Evolutionary conservation across 2,797 vertebrate species (phyloP), one percentile per base, ranked within the genome.

Genomic region (Sciurus vulgaris): DNA sequence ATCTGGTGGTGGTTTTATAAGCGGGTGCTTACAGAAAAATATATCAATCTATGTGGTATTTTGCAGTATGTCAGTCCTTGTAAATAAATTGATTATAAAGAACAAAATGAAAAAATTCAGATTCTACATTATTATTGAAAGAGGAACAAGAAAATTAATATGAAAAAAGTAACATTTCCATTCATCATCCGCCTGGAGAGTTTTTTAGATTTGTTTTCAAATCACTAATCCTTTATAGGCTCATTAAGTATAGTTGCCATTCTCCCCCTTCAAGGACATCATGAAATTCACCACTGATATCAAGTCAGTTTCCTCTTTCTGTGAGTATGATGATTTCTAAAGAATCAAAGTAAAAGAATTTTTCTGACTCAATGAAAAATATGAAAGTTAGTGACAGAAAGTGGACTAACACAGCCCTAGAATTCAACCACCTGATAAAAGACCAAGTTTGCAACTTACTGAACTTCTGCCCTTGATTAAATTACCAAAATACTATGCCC

Each of bases 251-350:
- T 89, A 92, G 83, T 86, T 93, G 65, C 70, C 35, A 38, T 70
- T 93, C 24, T 41, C 9, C 51, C 47, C 44, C 24, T 88, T 89
- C 14, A 82, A 84, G 85, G 13, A 70, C 82, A 20, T 93, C 24
- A n/a, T 78, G 59, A 83, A 92, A 89, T 93, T 91, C 20, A 81
- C 72, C 56, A 63, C 26, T 77, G 41, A 54, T 87, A 78, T 0
- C 63, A 78, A 89, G 20, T 85, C 65, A 74, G 51, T 86, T 35
- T 85, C 54, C 14, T 85, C 26, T 89, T 94, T 77, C 35, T 93
- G 69, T 91, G 93, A 82, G 13, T 63, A 49, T 63, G n/a, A 41
- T 61, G 67, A 84, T 94, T 87, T 94, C 87, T 93, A 30, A 94
- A 96, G 65, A 97, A 35, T 65, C 33, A 35, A 33, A 17, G 61